A percentile compares a stretch with the other conserved stretches of the same genome.
Evolutionary conservation across 2,113 vertebrate genomes (phyloP).

Genomic region (Myocastor coypus): DNA sequence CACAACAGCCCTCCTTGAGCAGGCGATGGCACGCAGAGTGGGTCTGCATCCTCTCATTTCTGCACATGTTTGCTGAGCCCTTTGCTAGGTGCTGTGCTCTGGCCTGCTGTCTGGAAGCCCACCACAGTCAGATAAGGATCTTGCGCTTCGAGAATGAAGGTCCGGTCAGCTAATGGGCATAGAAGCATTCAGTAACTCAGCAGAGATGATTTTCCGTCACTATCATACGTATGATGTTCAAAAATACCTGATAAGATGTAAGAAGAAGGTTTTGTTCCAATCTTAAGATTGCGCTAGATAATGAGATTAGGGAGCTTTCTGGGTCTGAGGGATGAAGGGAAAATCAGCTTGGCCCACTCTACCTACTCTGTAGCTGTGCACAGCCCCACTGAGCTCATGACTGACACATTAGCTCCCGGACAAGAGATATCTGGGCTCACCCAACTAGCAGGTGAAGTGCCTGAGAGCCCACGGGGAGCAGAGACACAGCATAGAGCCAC

Average conservation of each 20-base stretch:
- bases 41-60: fast-evolving
- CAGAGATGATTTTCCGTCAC: fast-evolving
- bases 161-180: neutral
- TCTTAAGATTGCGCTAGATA: no score
- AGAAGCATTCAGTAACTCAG: neutral
- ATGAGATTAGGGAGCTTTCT: neutral
- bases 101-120: neutral
- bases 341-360: fast-evolving
- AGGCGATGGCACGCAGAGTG: fast-evolving
- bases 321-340: no score
- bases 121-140: neutral
- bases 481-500: no score
- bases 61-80: no score
- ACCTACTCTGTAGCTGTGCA: no score
- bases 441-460: neutral
- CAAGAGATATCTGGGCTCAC: no score
- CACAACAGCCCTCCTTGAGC: fast-evolving
- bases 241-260: neutral
- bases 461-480: neutral
- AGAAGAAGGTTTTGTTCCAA: neutral
- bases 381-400: fast-evolving
- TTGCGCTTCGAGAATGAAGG: neutral
- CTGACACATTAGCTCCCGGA: no score
- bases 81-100: neutral
- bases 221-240: neutral